Evolutionary conservation across 2,888 invertebrate species (phyloP).

Genomic region (Leptopilina drosophilae): DNA sequence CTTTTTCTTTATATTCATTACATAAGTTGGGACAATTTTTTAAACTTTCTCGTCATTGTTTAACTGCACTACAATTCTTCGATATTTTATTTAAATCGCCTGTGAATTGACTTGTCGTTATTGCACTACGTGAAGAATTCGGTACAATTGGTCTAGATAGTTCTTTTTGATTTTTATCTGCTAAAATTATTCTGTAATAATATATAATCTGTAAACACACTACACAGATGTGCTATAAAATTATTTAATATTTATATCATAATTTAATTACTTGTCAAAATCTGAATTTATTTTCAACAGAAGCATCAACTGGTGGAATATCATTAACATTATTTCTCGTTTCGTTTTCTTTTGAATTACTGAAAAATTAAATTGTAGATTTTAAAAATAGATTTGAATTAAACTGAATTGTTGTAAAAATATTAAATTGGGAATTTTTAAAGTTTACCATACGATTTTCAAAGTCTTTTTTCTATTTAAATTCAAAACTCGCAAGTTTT

Average conservation of each 20-base stretch:
- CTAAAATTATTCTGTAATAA: not conserved
- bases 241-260: not conserved
- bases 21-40: conserved; percentile 25
- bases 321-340: conserved; percentile 4
- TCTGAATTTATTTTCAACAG: conserved; percentile 10
- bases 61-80: conserved; percentile 5
- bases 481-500: conserved; percentile 3
- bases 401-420: conserved; percentile 12
- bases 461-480: conserved; percentile 35
- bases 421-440: not conserved
- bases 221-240: not conserved
- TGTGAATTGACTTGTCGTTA: conserved; percentile 17
- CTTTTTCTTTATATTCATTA: conserved; percentile 36
- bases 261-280: not conserved
- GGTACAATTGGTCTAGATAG: not conserved
- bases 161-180: not conserved
- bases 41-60: conserved; percentile 23
- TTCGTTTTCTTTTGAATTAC: conserved; percentile 10
- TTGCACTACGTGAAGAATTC: conserved; percentile 10
- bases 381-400: conserved; percentile 8
- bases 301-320: not conserved
- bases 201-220: not conserved
- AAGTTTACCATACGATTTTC: conserved; percentile 6
- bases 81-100: conserved; percentile 11
- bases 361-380: conserved; percentile 12